Base-by-base conservation (phyloP, 2,888 invertebrate species). In the Tetranychus truncatus region DNA sequence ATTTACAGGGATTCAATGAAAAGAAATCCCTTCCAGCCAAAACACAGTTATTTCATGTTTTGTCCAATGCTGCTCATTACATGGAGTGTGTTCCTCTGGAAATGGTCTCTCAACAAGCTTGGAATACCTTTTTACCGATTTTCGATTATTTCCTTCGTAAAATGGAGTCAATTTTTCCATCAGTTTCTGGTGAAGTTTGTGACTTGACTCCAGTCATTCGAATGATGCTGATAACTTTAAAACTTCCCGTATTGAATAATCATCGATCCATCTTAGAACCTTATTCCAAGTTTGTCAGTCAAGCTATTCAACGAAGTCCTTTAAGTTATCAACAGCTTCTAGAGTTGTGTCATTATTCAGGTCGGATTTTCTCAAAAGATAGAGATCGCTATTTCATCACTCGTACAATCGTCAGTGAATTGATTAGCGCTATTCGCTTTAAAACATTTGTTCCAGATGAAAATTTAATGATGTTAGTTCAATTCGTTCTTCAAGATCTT, bases 361-460 rank as follows among this genome's bases (percentile, higher is more conserved):
- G 91, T 81, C 87, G 94, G 79, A 91, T 91, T 9, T 95, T 95
- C 83, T 87, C 87, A 6, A 89, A 91, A 82, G 99, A 99, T 83
- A 86, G 97, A 34, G 99, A 99, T 84, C 95, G 95, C 85, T 86
- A 94, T 82, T 88, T 92, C 78, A 86, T 97, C 72, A 92, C 95
- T 74, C 86, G 97, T 74, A 91, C 92, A 80, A 88, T 95, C 75
- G 92, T 96, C 71, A 92, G 89, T 82, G 97, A 99, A 84, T 86
- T 99, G 79, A 89, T 96, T 72, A 95, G 95, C 83, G 95, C 95
- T 0, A 86, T 99, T 77, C 91, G 95, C 82, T 95, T 97, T 82
- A 97, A 97, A 85, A 90, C 90, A 15, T 89, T 89, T 65, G 89
- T 97, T 79, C 95, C 96, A 0, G 96, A 97, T 83, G 89, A 91